These are phyloP conservation scores for Aplochiton taeniatus DNA, from an alignment of 2,797 vertebrate species.

Conservation along the genomic window DNA sequence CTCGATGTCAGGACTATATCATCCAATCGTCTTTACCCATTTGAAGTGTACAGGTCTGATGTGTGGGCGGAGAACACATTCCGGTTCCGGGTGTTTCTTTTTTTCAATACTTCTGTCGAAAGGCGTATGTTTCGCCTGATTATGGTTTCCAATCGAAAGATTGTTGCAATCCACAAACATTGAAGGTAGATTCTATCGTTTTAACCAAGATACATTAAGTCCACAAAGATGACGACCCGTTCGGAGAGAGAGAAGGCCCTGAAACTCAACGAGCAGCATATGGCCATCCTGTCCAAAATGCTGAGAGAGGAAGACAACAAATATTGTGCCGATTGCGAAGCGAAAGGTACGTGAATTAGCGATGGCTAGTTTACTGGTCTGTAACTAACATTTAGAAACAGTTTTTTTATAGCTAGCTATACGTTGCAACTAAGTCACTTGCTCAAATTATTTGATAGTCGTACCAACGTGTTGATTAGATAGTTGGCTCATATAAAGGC, in stretches of 20 bases:
- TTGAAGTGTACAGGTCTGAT: no score
- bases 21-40: conserved; percentile 52
- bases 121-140: conserved; percentile 49
- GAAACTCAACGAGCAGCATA: conserved; percentile 98
- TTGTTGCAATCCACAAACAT: conserved; percentile 44
- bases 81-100: conserved; percentile 76
- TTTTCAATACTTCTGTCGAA: conserved; percentile 47
- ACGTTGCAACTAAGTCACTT: conserved; percentile 12
- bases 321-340: conserved; percentile 98
- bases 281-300: conserved; percentile 96
- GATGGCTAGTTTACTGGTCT: neutral
- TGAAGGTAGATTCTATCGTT: conserved; percentile 26
- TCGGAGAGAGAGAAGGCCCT: conserved; percentile 96
- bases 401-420: neutral
- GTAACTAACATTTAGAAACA: neutral
- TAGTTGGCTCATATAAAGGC: conserved; percentile 21
- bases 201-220: conserved; percentile 19
- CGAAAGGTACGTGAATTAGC: conserved; percentile 81
- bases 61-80: conserved; percentile 69
- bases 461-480: conserved; percentile 23
- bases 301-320: conserved; percentile 98
- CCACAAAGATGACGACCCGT: conserved; percentile 86
- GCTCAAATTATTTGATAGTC: neutral
- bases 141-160: conserved; percentile 67
- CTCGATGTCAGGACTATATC: conserved; percentile 33